Percentiles rank a stretch among this genome's conserved stretches.
These are phyloP conservation scores for Polypedilum vanderplanki DNA, from an alignment of 1,140 invertebrate species.

Conservation along the genomic window DNA sequence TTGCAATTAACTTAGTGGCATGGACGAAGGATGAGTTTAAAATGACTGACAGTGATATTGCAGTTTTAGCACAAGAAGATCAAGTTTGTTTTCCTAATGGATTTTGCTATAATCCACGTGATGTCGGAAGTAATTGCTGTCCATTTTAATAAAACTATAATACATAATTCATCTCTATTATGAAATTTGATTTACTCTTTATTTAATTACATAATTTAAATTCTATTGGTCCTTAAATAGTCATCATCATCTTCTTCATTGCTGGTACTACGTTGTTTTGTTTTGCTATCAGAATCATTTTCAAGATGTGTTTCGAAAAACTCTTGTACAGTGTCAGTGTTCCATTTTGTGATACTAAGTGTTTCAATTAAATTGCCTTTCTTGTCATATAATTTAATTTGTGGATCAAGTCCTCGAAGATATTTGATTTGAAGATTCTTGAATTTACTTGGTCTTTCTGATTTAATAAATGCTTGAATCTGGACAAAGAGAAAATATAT, in stretches of 20 bases:
- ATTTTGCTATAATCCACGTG: background rate
- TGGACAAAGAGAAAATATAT: background rate
- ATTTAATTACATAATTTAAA: slow-evolving; percentile 38
- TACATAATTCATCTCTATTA: background rate
- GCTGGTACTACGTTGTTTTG: too few relatives aligned
- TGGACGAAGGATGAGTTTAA: background rate
- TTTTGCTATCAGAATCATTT: slow-evolving; percentile 44
- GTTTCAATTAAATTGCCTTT: slow-evolving; percentile 75
- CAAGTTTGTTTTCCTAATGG: background rate
- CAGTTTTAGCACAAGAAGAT: background rate
- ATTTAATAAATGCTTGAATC: slow-evolving; percentile 92
- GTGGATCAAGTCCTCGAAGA: slow-evolving; percentile 82
- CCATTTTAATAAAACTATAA: background rate
- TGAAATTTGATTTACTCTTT: background rate
- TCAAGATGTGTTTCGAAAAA: slow-evolving; percentile 80
- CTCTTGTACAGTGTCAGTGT: slow-evolving; percentile 92
- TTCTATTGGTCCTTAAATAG: slow-evolving; percentile 55
- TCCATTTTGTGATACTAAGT: slow-evolving; percentile 93
- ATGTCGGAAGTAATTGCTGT: background rate
- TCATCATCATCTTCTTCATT: slow-evolving; percentile 43
- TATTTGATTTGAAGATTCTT: slow-evolving; percentile 85
- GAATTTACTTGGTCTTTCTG: slow-evolving; percentile 75
- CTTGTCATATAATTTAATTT: slow-evolving; percentile 81
- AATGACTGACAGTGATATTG: background rate
- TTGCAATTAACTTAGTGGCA: background rate